Conservation (phyloP, 2,113 vertebrate species). For the Stercorarius parasiticus region DNA sequence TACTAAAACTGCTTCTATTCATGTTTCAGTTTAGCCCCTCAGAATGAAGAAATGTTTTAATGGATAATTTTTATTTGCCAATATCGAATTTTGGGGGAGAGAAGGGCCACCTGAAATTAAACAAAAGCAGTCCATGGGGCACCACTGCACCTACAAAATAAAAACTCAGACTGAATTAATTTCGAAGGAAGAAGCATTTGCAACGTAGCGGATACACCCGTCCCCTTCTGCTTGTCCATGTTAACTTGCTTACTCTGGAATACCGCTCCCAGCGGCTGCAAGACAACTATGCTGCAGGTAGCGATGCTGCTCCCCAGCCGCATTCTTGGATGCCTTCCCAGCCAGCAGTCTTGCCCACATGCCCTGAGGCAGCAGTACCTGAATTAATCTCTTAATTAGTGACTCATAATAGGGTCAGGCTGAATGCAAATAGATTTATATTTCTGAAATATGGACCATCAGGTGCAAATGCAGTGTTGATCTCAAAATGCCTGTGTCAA, state of each 20-base stretch:
- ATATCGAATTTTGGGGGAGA: neutral
- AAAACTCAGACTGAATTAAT: neutral
- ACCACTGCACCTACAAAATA: neutral
- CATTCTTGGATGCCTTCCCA: neutral
- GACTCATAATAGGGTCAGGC: neutral
- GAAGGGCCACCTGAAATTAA: neutral
- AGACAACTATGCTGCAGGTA: neutral
- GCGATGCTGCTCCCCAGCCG: neutral
- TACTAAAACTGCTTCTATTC: neutral
- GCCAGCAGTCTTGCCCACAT: neutral
- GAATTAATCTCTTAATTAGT: neutral
- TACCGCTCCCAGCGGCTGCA: neutral
- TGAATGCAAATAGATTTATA: neutral
- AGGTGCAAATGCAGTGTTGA: neutral
- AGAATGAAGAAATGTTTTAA: neutral
- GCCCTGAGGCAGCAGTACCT: neutral
- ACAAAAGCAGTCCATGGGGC: neutral
- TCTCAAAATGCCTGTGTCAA: neutral
- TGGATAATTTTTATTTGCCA: neutral
- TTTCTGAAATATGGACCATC: neutral
- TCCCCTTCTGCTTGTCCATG: neutral
- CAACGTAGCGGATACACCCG: accelerated
- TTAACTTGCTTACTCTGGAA: neutral
- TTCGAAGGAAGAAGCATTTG: neutral
- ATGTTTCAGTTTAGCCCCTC: neutral